Evolutionary conservation across 2,797 vertebrate genomes (phyloP).

Genomic region (Spheniscus humboldti): DNA sequence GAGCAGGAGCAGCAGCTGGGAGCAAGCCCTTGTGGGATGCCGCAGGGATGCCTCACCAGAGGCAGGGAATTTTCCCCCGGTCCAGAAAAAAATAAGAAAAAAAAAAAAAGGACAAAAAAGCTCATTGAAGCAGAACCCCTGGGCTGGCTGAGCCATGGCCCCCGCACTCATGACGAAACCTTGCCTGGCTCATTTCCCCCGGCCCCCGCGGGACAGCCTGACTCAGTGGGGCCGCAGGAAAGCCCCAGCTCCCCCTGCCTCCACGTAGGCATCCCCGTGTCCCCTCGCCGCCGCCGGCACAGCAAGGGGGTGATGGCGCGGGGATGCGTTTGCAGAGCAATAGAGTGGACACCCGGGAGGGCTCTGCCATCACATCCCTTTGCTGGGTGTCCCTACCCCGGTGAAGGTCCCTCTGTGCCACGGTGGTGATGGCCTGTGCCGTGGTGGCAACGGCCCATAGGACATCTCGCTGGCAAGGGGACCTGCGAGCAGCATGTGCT

Average conservation of each 20-base stretch:
- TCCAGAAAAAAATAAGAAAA: neutral
- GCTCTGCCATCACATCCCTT: fast-evolving
- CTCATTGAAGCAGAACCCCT: neutral
- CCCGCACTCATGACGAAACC: neutral
- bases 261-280: fast-evolving
- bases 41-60: neutral
- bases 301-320: neutral
- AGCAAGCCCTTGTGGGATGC: neutral
- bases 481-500: fast-evolving
- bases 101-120: neutral
- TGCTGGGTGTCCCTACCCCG: neutral
- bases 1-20: neutral
- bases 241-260: neutral
- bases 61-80: neutral
- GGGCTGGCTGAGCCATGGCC: neutral
- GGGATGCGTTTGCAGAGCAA: neutral
- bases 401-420: neutral
- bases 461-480: neutral
- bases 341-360: fast-evolving
- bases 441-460: neutral
- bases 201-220: neutral
- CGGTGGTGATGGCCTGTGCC: fast-evolving
- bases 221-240: neutral
- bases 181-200: neutral
- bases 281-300: neutral